Evolutionary conservation across 1,140 invertebrate genomes (phyloP), one percentile per base, ranked within the genome.

Genomic region (Tetraneura akinire): DNA sequence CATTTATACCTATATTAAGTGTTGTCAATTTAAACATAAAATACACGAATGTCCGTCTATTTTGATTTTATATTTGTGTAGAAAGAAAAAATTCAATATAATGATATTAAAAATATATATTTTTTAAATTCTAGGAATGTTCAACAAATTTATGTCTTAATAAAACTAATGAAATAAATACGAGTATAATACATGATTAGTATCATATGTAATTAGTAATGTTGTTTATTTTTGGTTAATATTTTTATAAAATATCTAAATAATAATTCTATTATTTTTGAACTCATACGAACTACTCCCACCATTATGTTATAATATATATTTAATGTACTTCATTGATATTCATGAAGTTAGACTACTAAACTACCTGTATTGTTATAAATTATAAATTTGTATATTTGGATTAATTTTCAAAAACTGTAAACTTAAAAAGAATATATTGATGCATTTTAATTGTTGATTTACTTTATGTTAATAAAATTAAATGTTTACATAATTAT

Each of bases 381-480:
- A n/a, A n/a, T n/a, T n/a, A n/a, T n/a, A n/a, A n/a, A 57, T 10
- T 45, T 47, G 21, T 68, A 47, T 9, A 68, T 47, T 26, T 23
- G 45, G 37, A 68, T 68, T 23, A 9, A 45, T 23, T 68, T 26
- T 32, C 0, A 9, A 10, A 47, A 26, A 13, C 5, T 9, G 16
- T 68, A 47, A 47, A 16, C 23, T 21, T 45, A 45, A 45, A 68
- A 68, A 8, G 26, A 68, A 16, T 37, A 62, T 62, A 32, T 32
- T 32, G 23, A 23, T 47, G 18, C 45, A 45, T 21, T 42, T 45
- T 45, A 3, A 37, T 68, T 45, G 42, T 23, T 26, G 21, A 47
- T 68, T 47, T 68, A 45, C 37, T 47, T n/a, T 68, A 68, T 68
- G 42, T 68, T 47, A 16, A 23, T 47, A 16, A 47, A 23, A 68